Base-by-base conservation (phyloP, 2,888 invertebrate genomes). In the Theretra japonica region DNA sequence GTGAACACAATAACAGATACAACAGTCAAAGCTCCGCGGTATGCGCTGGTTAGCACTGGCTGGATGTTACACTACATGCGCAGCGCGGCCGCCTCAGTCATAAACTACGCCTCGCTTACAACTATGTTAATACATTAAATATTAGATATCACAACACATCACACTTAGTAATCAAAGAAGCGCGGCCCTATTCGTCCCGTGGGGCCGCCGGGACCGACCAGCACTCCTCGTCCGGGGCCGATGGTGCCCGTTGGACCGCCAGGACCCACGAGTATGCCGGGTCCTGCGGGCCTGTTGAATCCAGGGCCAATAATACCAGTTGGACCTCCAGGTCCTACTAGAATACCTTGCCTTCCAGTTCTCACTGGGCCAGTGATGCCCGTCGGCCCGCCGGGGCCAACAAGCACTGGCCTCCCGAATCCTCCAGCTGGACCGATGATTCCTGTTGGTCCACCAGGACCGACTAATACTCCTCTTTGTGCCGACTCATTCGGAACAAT, bases 191-290 rank as follows among this genome's bases (percentile, higher is more conserved):
- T 86, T 17, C 79, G 79, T 4, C 92, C 93, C 0, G 89, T 89
- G 28, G 92, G 92, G 1, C 93, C 93, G 0, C 94, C 95, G 0
- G 95, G 95, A 1, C 95, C 95, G 6, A 81, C 80, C 11, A 85
- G 75, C 17, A 86, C 62, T 23, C 76, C 81, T n/a, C 86, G 81
- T 23, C 81, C 75, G 23, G 87, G 85, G 11, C 89, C 87, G 56
- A 87, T 85, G 50, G 78, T 74, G 0, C 88, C 90, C 0, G 87
- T 88, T 2, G 89, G 89, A 7, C 92, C 91, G 0, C 91, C 93
- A 0, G 95, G 94, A 0, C 95, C 95, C 1, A 93, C 81, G 17
- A 82, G 81, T 59, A 95, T 56, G 7, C 84, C 83, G 56, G 78
- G 77, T 19, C 84, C 75, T 87, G 79, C 89, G 87, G 76, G 81